These are phyloP conservation scores for Lota lota DNA, from an alignment of 2,113 vertebrate genomes.

Conservation along the genomic window DNA sequence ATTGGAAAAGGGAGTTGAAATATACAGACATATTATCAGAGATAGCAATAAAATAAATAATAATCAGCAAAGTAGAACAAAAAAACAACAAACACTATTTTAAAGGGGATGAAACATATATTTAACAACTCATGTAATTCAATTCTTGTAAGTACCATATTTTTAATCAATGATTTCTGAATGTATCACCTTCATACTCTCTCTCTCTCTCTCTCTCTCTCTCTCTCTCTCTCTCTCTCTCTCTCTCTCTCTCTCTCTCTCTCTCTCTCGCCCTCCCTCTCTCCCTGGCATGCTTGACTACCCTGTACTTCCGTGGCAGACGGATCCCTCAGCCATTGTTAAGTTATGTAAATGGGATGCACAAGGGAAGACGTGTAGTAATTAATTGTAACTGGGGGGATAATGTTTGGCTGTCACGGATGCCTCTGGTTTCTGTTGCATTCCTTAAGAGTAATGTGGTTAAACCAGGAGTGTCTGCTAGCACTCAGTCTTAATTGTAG, in stretches of 20 bases:
- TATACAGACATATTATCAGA: no score
- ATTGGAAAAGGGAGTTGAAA: no score
- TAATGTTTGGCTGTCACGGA: slow-evolving; percentile 97
- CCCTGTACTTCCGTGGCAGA: slow-evolving; percentile 76
- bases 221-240: slow-evolving; percentile 9
- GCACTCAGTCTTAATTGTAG: slow-evolving; percentile 87
- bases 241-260: no score
- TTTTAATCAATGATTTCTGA: slow-evolving; percentile 37
- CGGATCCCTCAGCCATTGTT: slow-evolving; percentile 85
- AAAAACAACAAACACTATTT: no score
- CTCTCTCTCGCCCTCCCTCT: slow-evolving; percentile 1
- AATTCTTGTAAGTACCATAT: slow-evolving; percentile 8
- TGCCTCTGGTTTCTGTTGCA: slow-evolving; percentile 92
- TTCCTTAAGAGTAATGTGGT: slow-evolving; percentile 89
- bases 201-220: slow-evolving; percentile 2
- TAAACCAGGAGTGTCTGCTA: slow-evolving; percentile 89
- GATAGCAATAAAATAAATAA: no score
- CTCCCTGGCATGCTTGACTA: slow-evolving; percentile 84
- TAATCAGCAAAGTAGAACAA: no score
- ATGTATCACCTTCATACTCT: slow-evolving; percentile 23
- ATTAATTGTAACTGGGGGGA: slow-evolving; percentile 99
- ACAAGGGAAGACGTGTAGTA: slow-evolving; percentile 93
- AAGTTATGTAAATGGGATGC: slow-evolving; percentile 98
- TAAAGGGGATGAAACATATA: no score
- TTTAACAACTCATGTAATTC: no score